phyloP scores from a whole-genome alignment of 1,140 invertebrate genomes.

The Pygmarrhopalites habei region DNA sequence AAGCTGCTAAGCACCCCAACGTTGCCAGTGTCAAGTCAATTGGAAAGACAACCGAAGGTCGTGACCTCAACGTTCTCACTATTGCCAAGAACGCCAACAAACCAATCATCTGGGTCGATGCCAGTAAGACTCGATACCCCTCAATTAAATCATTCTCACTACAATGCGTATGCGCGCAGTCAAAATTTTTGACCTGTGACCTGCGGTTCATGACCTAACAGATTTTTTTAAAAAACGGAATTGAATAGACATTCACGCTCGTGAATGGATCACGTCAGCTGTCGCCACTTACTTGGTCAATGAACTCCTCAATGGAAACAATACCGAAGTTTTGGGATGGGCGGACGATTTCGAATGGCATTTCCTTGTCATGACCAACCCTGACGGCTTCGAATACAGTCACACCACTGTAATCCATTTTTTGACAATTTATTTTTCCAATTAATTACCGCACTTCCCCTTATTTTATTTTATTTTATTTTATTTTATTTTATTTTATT shows the following conservation, averaged over 20 bases:
- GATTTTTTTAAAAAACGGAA: too few species aligned
- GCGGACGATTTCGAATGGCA: slow-evolving; percentile 49
- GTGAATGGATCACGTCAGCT: slow-evolving; percentile 3
- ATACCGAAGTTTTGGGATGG: slow-evolving; percentile 40
- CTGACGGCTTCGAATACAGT: slow-evolving; percentile 60
- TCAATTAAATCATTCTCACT: not conserved
- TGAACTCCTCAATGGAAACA: slow-evolving; percentile 43
- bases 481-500: not conserved
- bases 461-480: not conserved
- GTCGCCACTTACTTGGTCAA: slow-evolving; percentile 15
- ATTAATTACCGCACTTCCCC: not conserved
- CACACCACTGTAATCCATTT: not conserved
- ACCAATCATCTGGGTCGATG: slow-evolving; percentile 16
- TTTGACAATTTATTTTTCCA: not conserved
- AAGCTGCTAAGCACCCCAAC: not conserved
- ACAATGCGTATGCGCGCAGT: not conserved
- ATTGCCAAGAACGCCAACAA: slow-evolving; percentile 11
- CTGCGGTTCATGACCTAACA: not conserved
- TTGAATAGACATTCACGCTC: slow-evolving; percentile 2
- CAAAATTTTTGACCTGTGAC: not conserved
- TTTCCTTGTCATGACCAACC: slow-evolving; percentile 59
- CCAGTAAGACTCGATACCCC: too few species aligned
- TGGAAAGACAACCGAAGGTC: slow-evolving; percentile 16
- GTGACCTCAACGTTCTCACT: slow-evolving; percentile 14
- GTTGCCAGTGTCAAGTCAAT: too few species aligned